Evolutionary conservation across 2,888 invertebrate species (phyloP).

Genomic region (Epinotia bilunana): DNA sequence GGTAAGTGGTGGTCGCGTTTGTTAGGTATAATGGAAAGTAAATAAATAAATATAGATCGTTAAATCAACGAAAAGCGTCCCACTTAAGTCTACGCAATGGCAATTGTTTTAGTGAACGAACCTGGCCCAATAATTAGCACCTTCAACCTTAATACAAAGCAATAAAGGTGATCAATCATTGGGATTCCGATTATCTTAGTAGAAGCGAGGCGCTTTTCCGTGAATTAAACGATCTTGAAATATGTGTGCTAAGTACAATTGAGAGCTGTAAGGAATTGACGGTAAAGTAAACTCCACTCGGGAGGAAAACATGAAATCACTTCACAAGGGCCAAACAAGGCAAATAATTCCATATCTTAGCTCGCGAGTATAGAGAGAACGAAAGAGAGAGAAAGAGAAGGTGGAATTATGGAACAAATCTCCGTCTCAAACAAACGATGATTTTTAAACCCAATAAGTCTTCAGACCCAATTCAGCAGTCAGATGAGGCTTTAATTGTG

Average conservation of each 20-base stretch:
- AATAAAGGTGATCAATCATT: not conserved
- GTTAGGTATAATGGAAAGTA: slow-evolving; percentile 43
- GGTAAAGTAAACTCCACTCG: not conserved
- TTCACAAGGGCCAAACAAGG: too few relatives aligned
- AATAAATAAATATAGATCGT: not conserved
- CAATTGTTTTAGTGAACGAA: too few relatives aligned
- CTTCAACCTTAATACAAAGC: too few relatives aligned
- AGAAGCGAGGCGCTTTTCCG: not conserved
- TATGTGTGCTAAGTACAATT: not conserved
- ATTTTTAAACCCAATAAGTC: too few relatives aligned
- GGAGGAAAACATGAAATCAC: too few relatives aligned
- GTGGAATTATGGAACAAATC: not conserved
- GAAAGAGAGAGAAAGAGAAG: too few relatives aligned
- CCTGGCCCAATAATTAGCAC: too few relatives aligned
- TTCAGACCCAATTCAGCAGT: not conserved
- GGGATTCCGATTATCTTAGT: not conserved
- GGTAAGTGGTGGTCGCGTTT: slow-evolving; percentile 62
- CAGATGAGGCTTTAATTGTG: not conserved
- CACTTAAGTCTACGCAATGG: not conserved
- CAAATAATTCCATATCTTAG: too few relatives aligned
- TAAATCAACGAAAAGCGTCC: not conserved
- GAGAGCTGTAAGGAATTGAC: not conserved
- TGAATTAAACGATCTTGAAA: not conserved
- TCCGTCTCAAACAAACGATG: too few relatives aligned
- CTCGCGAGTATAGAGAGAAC: not conserved